phyloP scores from a whole-genome alignment of 2,113 vertebrate species.

The Deroptyus accipitrinus region DNA sequence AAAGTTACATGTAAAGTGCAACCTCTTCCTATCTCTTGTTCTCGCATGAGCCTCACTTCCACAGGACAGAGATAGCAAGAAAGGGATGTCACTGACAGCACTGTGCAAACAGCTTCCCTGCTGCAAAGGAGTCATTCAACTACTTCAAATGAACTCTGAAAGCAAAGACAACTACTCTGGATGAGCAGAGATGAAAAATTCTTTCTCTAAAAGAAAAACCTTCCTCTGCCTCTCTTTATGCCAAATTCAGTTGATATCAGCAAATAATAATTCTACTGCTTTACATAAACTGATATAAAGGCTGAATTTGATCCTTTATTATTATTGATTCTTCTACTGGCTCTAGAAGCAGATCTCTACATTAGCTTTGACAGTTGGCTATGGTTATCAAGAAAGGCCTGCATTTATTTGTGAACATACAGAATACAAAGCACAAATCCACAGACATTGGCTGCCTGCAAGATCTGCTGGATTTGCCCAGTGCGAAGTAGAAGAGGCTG shows the following conservation, averaged over 20 bases:
- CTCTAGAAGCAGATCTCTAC: background rate
- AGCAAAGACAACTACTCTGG: background rate
- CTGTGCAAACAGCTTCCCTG: background rate
- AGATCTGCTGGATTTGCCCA: background rate
- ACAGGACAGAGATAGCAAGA: background rate
- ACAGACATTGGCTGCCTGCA: fast-evolving
- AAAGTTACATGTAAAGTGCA: background rate
- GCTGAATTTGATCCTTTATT: background rate
- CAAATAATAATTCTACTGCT: background rate
- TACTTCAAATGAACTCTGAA: background rate
- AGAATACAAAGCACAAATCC: background rate
- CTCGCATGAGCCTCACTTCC: background rate
- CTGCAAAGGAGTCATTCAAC: background rate
- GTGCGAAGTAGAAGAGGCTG: background rate
- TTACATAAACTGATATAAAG: background rate
- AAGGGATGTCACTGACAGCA: background rate
- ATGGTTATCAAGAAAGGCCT: background rate
- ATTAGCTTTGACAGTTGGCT: background rate
- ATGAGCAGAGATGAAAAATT: background rate
- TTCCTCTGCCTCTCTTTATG: background rate
- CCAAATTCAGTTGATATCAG: background rate
- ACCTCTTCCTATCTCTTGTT: background rate
- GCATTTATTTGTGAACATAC: background rate
- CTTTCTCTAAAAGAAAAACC: background rate
- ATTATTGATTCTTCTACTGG: background rate